Evolutionary conservation across 2,888 invertebrate genomes (phyloP).

Genomic region (Amaurobius ferox): DNA sequence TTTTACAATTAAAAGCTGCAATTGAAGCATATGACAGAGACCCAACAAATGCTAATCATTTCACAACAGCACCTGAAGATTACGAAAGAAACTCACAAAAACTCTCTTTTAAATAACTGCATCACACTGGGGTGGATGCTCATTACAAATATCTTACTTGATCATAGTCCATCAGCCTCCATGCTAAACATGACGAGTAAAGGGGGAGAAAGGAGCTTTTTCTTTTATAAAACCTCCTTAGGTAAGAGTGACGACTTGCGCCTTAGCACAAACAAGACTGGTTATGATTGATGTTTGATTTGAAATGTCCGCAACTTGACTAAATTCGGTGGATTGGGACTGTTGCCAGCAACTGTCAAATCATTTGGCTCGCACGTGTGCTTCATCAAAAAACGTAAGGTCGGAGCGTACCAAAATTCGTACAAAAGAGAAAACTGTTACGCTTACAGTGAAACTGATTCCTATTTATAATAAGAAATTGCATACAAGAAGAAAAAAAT

Average conservation of each 20-base stretch:
- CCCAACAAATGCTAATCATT: background rate
- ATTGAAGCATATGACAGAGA: background rate
- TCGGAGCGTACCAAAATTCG: background rate
- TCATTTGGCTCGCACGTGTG: background rate
- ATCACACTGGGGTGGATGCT: background rate
- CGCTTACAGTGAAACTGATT: background rate
- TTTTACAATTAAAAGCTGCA: background rate
- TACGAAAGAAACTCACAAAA: background rate
- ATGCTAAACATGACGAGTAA: background rate
- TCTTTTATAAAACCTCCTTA: background rate
- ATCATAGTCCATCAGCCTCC: background rate
- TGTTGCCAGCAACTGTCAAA: constrained; percentile 65
- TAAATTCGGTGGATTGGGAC: constrained; percentile 32
- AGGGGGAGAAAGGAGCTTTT: background rate
- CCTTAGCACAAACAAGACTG: background rate
- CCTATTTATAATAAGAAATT: background rate
- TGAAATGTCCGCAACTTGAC: constrained; percentile 28
- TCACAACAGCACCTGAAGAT: background rate
- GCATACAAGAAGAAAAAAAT: background rate
- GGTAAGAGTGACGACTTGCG: background rate
- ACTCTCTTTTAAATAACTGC: constrained; percentile 5
- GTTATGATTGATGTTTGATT: background rate
- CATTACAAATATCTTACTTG: background rate
- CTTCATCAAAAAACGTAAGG: background rate
- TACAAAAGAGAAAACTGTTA: background rate